Percentiles rank a stretch among this genome's conserved stretches.
Conservation (phyloP, 2,113 vertebrate genomes). For the Xiphophorus maculatus region DNA sequence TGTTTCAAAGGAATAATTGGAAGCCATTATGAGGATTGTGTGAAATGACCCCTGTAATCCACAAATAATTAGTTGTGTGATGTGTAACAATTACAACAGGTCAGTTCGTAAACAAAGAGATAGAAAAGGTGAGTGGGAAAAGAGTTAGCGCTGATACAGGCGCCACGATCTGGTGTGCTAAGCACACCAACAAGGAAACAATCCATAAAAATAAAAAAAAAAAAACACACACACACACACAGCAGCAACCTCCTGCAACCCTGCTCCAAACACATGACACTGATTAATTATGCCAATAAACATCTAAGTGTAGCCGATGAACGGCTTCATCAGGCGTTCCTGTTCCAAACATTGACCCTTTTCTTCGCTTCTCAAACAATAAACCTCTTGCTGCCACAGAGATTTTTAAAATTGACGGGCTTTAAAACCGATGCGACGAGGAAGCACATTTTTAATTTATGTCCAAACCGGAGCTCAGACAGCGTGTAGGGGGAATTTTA, state of each 20-base stretch:
- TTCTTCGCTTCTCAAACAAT: conserved; percentile 5
- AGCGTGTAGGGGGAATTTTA: conserved; percentile 26
- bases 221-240: not conserved
- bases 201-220: conserved; percentile 30
- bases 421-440: conserved; percentile 35
- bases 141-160: too few species aligned
- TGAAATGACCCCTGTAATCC: not conserved
- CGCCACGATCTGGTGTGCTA: not conserved
- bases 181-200: not conserved
- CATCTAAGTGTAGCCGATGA: conserved; percentile 37
- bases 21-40: not conserved
- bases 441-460: conserved; percentile 24
- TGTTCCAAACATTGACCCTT: conserved; percentile 9
- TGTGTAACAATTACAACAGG: not conserved
- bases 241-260: not conserved
- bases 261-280: conserved; percentile 2
- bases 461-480: not conserved
- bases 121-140: not conserved
- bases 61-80: not conserved
- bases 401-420: conserved; percentile 31
- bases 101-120: not conserved
- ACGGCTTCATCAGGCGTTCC: conserved; percentile 19
- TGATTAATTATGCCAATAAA: conserved; percentile 39
- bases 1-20: not conserved
- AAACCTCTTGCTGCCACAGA: not conserved